Evolutionary conservation across 1,140 invertebrate genomes (phyloP).

Genomic region (Zeugodacus cucurbitae): DNA sequence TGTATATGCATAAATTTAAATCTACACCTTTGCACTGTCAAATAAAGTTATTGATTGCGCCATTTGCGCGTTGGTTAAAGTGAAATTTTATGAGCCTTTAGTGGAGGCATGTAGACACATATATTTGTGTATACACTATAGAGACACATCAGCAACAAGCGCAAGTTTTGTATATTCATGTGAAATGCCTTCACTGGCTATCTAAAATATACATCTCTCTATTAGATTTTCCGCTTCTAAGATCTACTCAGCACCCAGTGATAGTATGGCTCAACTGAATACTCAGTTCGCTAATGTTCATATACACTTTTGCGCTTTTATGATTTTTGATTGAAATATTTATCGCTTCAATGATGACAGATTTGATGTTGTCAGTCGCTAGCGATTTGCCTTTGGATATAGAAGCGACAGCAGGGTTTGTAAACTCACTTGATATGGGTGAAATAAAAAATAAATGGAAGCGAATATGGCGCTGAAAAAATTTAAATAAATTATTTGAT

Average conservation of each 20-base stretch:
- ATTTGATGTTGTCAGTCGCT: background rate
- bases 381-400: background rate
- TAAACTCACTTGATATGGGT: too few relatives aligned
- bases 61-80: background rate
- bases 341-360: background rate
- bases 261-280: background rate
- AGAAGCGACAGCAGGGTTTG: too few relatives aligned
- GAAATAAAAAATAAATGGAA: too few relatives aligned
- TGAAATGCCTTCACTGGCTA: too few relatives aligned
- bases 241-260: background rate
- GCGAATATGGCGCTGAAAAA: too few relatives aligned
- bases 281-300: background rate
- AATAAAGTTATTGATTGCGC: slow-evolving; percentile 11
- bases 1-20: background rate
- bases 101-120: too few relatives aligned
- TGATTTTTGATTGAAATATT: background rate
- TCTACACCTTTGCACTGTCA: background rate
- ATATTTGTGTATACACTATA: background rate
- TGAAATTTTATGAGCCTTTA: background rate
- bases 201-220: background rate
- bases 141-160: too few relatives aligned
- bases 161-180: too few relatives aligned
- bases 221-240: background rate
- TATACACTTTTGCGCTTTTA: background rate
- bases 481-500: too few relatives aligned